A percentile compares a stretch with the other conserved stretches of the same genome.
Conservation (phyloP, 2,888 invertebrate species). For the Bugula neritina region DNA sequence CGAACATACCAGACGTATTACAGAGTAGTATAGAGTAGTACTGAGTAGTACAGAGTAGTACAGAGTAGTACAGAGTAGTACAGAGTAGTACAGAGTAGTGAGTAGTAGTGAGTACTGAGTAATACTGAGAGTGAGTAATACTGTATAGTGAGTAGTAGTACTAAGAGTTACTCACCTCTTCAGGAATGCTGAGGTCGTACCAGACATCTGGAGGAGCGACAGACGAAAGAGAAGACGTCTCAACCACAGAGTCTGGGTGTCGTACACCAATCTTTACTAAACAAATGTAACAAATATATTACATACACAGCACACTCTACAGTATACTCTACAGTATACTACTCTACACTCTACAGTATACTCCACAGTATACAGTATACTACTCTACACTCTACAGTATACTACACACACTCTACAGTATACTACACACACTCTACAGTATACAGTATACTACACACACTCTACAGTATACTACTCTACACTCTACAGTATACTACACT, state of each 20-base stretch:
- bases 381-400: too few relatives aligned
- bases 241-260: slow-evolving; percentile 98
- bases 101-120: too few relatives aligned
- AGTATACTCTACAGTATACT: neutral
- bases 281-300: slow-evolving; percentile 29
- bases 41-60: too few relatives aligned
- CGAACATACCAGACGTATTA: too few relatives aligned
- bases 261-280: slow-evolving; percentile 84
- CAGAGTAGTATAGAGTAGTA: too few relatives aligned
- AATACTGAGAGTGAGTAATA: too few relatives aligned
- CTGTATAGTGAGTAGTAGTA: too few relatives aligned
- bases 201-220: slow-evolving; percentile 90
- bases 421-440: neutral
- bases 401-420: neutral
- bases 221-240: slow-evolving; percentile 92
- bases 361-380: neutral
- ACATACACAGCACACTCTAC: neutral
- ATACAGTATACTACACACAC: neutral
- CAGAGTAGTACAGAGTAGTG: too few relatives aligned
- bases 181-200: slow-evolving; percentile 67
- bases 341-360: neutral
- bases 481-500: neutral
- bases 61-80: too few relatives aligned
- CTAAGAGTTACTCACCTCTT: slow-evolving; percentile 51
- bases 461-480: neutral